Base-by-base conservation (phyloP, 2,113 vertebrate genomes). In the Centropus bengalensis region DNA sequence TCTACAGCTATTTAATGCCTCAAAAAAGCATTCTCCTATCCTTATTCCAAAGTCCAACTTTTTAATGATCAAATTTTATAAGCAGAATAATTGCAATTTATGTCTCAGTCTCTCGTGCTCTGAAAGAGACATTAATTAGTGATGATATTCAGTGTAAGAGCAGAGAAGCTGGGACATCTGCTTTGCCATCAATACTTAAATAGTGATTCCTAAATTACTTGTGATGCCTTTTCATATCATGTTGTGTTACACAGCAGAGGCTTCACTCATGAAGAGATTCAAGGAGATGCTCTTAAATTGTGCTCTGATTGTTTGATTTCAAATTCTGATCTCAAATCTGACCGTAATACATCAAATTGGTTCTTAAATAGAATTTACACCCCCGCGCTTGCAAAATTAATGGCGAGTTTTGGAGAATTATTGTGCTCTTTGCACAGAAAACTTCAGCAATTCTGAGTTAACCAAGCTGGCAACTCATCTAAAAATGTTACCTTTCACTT, bases 21-120 rank as follows among this genome's bases (percentile, higher is more conserved):
- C 30, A 24, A 0, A 63, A 47, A n/a, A 69, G 51, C 44, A 16
- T 22, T 44, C 27, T 75, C 2, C 0, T 14, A 1, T 5, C 22
- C 15, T 36, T 67, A 63, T 67, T 8, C 62, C 30, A 32, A 63
- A 88, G 69, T 56, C 32, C 26, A 33, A 5, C 32, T 24, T 79
- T n/a, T 56, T 49, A 20, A 54, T 85, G 21, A 32, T 33, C 32
- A 0, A 1, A 8, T 30, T 86, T 89, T 60, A 9, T 40, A n/a
- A 85, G 59, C 21, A 47, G 36, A 36, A 4, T 44, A 54, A 77
- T 86, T 90, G 21, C 2, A 4, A 16, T 62, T 69, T 42, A 36
- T 21, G 2, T 45, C 14, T 24, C 49, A 9, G 2, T 56, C 26
- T 40, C 52, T 36, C 27, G 2, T 51, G 17, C 20, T 66, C 36